Percentiles rank a stretch among this genome's conserved stretches.
phyloP scores from a whole-genome alignment of 2,113 vertebrate species.

The Hippolais icterina region DNA sequence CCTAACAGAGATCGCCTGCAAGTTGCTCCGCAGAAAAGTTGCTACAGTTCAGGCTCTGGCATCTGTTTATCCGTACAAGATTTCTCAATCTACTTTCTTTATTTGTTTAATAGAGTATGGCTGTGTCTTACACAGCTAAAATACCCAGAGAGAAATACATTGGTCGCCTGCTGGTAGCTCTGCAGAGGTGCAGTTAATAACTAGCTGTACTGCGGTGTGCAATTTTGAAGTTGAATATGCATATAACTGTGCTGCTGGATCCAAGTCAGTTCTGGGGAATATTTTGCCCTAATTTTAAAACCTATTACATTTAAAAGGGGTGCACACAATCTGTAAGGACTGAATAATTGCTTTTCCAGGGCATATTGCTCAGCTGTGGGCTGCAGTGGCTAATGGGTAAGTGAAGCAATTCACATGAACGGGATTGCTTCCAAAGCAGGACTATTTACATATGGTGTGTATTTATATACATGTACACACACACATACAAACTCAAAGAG shows the following conservation, averaged over 20 bases:
- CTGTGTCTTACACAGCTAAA: neutral
- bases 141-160: neutral
- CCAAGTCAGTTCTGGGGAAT: neutral
- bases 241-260: neutral
- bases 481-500: neutral
- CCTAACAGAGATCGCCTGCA: neutral
- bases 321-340: neutral
- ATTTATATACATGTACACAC: too few relatives aligned
- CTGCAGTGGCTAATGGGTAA: neutral
- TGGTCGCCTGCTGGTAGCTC: neutral
- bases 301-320: neutral
- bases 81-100: neutral
- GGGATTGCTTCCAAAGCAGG: neutral
- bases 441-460: neutral
- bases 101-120: neutral
- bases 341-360: slow-evolving; percentile 3
- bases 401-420: neutral
- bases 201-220: neutral
- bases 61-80: neutral
- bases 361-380: neutral
- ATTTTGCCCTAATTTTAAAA: neutral
- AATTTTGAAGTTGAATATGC: slow-evolving; percentile 11
- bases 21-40: neutral
- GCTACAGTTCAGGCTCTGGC: neutral
- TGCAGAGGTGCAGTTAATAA: neutral